Conservation (phyloP, 2,113 vertebrate species). For the Poeciliopsis turrubarensis region DNA sequence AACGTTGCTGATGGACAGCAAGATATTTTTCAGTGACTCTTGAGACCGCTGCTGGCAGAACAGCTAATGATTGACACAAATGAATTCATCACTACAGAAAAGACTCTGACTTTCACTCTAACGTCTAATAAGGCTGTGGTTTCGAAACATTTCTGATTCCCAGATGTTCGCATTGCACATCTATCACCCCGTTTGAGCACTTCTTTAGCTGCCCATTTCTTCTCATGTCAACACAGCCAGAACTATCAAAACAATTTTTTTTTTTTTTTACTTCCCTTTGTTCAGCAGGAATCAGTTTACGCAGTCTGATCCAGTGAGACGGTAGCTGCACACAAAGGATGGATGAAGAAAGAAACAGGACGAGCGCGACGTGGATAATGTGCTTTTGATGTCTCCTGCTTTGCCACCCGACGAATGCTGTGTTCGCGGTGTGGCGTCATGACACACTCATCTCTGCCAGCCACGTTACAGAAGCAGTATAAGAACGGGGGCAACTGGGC, state of each 20-base stretch:
- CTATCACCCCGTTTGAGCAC: conserved; percentile 1
- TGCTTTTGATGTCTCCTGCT: conserved; percentile 62
- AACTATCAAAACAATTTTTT: conserved; percentile 28
- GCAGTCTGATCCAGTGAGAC: conserved; percentile 38
- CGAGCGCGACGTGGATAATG: conserved; percentile 52
- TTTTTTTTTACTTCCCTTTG: not conserved
- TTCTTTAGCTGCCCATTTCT: conserved; percentile 25
- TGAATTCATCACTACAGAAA: not conserved
- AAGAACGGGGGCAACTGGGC: conserved; percentile 53
- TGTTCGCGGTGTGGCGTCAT: conserved; percentile 42
- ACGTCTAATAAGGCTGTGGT: not conserved
- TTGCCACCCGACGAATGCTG: conserved; percentile 43
- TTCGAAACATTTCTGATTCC: not conserved
- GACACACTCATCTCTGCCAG: conserved; percentile 40
- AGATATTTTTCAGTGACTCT: not conserved
- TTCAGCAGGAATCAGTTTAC: conserved; percentile 13
- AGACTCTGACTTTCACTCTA: not conserved
- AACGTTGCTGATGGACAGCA: not conserved
- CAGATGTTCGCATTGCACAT: not conserved
- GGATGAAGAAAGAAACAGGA: conserved; percentile 28
- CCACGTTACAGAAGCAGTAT: conserved; percentile 50
- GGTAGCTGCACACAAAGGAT: conserved; percentile 23
- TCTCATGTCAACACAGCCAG: conserved; percentile 13
- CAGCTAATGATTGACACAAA: not conserved
- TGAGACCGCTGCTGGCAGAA: not conserved